phyloP scores from a whole-genome alignment of 2,797 vertebrate genomes.

The Limnodromus scolopaceus region DNA sequence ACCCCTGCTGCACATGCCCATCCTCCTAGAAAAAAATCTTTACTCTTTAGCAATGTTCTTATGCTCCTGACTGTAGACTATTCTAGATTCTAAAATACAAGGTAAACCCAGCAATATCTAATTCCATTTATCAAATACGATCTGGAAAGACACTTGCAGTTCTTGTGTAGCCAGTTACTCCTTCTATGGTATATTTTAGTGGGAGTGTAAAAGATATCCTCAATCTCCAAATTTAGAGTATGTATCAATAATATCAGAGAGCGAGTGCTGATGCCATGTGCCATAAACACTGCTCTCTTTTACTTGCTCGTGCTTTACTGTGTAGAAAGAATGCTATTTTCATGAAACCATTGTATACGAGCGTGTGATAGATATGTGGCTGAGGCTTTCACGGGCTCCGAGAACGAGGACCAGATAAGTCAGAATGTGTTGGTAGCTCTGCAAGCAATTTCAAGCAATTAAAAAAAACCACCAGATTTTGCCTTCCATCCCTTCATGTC shows the following conservation, averaged over 20 bases:
- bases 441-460: not conserved
- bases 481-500: not conserved
- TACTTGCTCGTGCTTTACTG: not conserved
- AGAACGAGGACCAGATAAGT: not conserved
- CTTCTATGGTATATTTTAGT: not conserved
- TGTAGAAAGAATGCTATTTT: not conserved
- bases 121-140: not conserved
- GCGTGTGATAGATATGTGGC: rapidly evolving
- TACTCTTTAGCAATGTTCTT: conserved; percentile 5
- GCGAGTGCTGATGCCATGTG: not conserved
- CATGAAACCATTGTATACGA: not conserved
- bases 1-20: conserved; percentile 30
- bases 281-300: not conserved
- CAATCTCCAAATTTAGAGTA: not conserved
- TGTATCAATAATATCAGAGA: not conserved
- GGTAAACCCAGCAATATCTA: not conserved
- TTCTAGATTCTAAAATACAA: not conserved
- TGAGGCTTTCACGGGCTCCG: not conserved
- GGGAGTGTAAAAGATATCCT: not conserved
- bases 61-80: not conserved
- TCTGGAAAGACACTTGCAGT: not conserved
- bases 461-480: not conserved
- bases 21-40: conserved; percentile 59
- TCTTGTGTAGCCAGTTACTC: not conserved
- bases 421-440: not conserved